phyloP scores from a whole-genome alignment of 2,888 invertebrate species.

The Harpagoxenus sublaevis region DNA sequence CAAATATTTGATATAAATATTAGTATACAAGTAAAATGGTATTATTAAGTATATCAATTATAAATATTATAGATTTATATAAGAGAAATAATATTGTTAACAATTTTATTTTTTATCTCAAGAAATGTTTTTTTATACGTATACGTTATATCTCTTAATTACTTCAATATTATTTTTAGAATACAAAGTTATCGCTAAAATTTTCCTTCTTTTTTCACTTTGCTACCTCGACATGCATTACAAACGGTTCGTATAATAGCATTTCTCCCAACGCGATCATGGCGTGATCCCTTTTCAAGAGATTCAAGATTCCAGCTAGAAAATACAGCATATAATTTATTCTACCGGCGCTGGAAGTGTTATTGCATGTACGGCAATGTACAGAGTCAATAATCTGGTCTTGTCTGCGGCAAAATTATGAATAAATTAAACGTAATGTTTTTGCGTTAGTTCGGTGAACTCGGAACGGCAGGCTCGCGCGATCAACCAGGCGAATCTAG shows the following conservation, averaged over 20 bases:
- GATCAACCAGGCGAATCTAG: conserved; percentile 39
- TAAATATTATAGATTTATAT: background rate
- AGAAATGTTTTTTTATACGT: background rate
- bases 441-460: conserved; percentile 18
- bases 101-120: background rate
- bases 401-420: conserved; percentile 30
- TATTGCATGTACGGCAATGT: conserved; percentile 20
- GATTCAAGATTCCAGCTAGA: conserved; percentile 37
- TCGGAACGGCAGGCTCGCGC: background rate
- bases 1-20: background rate
- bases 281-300: conserved; percentile 25
- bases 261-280: background rate
- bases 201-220: background rate
- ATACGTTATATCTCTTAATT: background rate
- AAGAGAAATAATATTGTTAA: too few relatives aligned
- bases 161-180: background rate
- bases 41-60: conserved; percentile 16
- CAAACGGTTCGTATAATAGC: conserved; percentile 10
- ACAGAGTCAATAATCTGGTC: conserved; percentile 26
- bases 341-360: conserved; percentile 1
- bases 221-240: conserved; percentile 4
- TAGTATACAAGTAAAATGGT: background rate
- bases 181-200: background rate
- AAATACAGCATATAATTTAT: conserved; percentile 25
- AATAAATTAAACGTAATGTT: conserved; percentile 44